These are phyloP conservation scores for Gerosis bhagava DNA, from an alignment of 2,888 invertebrate species.

Conservation along the genomic window DNA sequence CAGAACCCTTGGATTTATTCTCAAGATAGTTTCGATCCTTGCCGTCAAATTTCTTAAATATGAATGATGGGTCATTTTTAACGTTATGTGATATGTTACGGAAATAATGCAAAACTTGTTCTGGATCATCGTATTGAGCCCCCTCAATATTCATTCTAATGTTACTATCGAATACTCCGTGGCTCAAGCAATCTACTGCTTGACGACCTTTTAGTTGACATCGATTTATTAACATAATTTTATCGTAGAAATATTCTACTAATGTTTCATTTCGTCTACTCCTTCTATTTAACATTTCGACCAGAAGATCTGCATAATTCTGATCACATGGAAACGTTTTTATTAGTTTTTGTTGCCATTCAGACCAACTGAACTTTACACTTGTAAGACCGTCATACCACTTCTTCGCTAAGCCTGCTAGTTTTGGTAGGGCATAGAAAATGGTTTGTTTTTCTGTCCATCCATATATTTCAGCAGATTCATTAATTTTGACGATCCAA, in stretches of 20 bases:
- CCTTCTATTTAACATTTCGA: slow-evolving; percentile 30
- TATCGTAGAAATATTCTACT: slow-evolving; percentile 30
- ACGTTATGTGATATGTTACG: slow-evolving; percentile 13
- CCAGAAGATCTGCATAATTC: slow-evolving; percentile 10
- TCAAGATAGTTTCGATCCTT: too few species aligned
- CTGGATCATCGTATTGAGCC: not conserved
- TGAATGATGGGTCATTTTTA: too few species aligned
- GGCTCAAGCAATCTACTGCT: slow-evolving; percentile 32
- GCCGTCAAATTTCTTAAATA: too few species aligned
- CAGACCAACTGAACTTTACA: slow-evolving; percentile 28
- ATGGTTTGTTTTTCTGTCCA: slow-evolving; percentile 4
- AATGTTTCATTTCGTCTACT: slow-evolving; percentile 28
- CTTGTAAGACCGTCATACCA: not conserved
- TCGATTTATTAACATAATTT: slow-evolving; percentile 20
- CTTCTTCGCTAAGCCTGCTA: not conserved
- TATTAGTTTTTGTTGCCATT: slow-evolving; percentile 28
- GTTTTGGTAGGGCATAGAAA: slow-evolving; percentile 3
- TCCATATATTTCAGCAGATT: not conserved
- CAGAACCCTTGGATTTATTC: not conserved
- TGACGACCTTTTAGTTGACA: slow-evolving; percentile 28
- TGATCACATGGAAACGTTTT: slow-evolving; percentile 1
- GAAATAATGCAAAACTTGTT: slow-evolving; percentile 22
- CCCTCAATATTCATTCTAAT: slow-evolving; percentile 22
- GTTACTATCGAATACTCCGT: slow-evolving; percentile 30
- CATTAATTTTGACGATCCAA: slow-evolving; percentile 1